These are phyloP conservation scores for Acanthopagrus latus DNA, from an alignment of 2,797 vertebrate genomes.

Conservation along the genomic window DNA sequence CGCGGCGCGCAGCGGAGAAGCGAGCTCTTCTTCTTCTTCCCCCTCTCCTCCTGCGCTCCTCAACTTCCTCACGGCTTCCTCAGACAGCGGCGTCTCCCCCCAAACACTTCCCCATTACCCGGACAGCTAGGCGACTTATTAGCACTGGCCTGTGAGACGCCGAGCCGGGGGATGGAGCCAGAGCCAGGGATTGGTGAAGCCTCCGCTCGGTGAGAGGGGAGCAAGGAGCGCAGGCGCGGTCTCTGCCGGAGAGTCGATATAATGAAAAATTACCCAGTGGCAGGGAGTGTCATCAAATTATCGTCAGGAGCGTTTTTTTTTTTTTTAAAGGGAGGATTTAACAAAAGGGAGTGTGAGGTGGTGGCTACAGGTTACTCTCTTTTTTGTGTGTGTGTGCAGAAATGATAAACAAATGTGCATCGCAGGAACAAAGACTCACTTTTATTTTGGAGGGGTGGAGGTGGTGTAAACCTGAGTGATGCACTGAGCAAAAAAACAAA, in stretches of 20 bases:
- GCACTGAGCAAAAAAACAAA: slow-evolving; percentile 2
- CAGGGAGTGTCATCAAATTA: slow-evolving; percentile 87
- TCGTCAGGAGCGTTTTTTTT: slow-evolving; percentile 42
- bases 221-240: slow-evolving; percentile 85
- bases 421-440: slow-evolving; percentile 25
- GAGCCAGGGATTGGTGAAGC: slow-evolving; percentile 81
- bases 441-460: not conserved
- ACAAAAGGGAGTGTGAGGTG: slow-evolving; percentile 15
- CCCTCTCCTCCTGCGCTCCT: slow-evolving; percentile 62
- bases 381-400: not conserved
- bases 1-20: slow-evolving; percentile 46
- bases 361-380: slow-evolving; percentile 10
- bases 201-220: slow-evolving; percentile 57
- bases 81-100: slow-evolving; percentile 63
- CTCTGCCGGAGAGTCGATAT: slow-evolving; percentile 76
- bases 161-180: slow-evolving; percentile 81
- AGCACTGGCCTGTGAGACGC: slow-evolving; percentile 81
- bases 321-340: not conserved
- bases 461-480: not conserved
- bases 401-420: not conserved
- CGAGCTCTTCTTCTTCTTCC: too few relatives aligned
- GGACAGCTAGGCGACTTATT: slow-evolving; percentile 77
- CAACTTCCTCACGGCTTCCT: slow-evolving; percentile 79
- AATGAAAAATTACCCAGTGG: slow-evolving; percentile 76
- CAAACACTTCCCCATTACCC: slow-evolving; percentile 79